phyloP scores from a whole-genome alignment of 2,113 vertebrate genomes.

The Ptychochromis oligacanthus region DNA sequence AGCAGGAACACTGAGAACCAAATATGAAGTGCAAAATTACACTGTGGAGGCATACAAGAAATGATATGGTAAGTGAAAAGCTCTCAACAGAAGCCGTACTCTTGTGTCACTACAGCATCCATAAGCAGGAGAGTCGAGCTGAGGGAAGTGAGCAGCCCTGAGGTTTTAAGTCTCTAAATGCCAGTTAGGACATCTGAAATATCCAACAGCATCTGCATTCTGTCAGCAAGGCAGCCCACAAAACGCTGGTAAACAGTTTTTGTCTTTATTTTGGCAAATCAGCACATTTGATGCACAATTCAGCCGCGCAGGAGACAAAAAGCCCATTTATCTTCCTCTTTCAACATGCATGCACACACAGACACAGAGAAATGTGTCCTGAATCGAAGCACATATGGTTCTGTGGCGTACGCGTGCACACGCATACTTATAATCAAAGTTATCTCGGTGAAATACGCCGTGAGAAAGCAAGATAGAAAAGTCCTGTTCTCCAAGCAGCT shows the following conservation, averaged over 20 bases:
- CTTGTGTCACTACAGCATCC: constrained; percentile 22
- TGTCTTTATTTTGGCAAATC: constrained; percentile 71
- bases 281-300: constrained; percentile 64
- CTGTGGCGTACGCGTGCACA: not conserved
- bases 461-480: constrained; percentile 59
- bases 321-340: constrained; percentile 59
- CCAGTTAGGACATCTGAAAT: constrained; percentile 57
- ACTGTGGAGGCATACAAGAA: constrained; percentile 10
- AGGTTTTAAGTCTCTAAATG: constrained; percentile 55
- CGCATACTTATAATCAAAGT: constrained; percentile 36
- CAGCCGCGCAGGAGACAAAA: constrained; percentile 42
- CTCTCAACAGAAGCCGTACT: constrained; percentile 7
- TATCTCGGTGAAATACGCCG: constrained; percentile 69
- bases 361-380: constrained; percentile 1
- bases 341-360: constrained; percentile 8
- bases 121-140: constrained; percentile 35
- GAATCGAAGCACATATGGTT: constrained; percentile 8
- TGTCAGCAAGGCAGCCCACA: constrained; percentile 51
- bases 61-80: constrained; percentile 34
- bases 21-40: constrained; percentile 20
- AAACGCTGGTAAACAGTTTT: constrained; percentile 68
- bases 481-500: constrained; percentile 54
- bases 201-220: constrained; percentile 59
- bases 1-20: constrained; percentile 2
- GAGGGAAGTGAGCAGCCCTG: constrained; percentile 36